These are phyloP conservation scores for Planococcus citri DNA, from an alignment of 1,140 invertebrate genomes.

Conservation along the genomic window DNA sequence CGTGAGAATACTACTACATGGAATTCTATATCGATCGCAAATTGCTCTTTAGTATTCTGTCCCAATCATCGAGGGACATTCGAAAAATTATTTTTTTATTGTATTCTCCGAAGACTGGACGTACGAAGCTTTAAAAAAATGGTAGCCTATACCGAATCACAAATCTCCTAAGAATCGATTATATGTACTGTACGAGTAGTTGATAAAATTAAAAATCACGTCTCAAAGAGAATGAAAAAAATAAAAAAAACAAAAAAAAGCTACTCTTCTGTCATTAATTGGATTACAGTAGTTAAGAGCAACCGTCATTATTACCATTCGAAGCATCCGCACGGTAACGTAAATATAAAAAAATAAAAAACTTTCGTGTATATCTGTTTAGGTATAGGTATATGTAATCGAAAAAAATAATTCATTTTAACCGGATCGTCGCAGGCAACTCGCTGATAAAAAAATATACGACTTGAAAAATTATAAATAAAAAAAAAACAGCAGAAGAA, in stretches of 20 bases:
- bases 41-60: no score
- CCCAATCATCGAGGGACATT: no score
- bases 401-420: background rate
- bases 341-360: background rate
- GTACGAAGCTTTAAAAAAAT: no score
- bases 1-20: no score
- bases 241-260: no score
- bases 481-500: conserved; percentile 1
- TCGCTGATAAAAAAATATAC: background rate
- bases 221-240: background rate
- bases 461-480: background rate
- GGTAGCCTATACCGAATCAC: no score
- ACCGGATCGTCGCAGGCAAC: background rate
- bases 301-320: background rate
- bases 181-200: background rate
- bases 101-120: no score
- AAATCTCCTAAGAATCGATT: no score
- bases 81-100: no score
- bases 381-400: no score
- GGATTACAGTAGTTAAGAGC: background rate
- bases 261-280: background rate
- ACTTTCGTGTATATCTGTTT: background rate
- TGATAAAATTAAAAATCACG: background rate
- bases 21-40: no score
- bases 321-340: background rate